A percentile compares a stretch with the other conserved stretches of the same genome.
Conservation (phyloP, 2,797 vertebrate genomes). For the Tiaroga cobitis region DNA sequence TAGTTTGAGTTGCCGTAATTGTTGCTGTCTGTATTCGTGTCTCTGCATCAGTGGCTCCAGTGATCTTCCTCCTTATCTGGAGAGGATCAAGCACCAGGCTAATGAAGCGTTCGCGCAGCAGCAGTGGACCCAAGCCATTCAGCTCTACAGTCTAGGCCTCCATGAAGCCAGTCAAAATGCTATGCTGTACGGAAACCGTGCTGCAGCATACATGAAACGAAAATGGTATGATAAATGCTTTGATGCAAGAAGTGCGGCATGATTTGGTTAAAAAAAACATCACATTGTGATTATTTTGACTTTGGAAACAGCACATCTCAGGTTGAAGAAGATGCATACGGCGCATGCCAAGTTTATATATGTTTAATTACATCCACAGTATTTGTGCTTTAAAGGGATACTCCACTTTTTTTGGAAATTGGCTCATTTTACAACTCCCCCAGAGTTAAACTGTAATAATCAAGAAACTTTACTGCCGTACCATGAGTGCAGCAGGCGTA, state of each 20-base stretch:
- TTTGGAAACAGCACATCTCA: background rate
- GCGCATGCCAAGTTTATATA: background rate
- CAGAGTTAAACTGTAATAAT: too few species aligned
- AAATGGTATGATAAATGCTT: conserved; percentile 84
- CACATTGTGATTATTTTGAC: background rate
- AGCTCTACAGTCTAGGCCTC: conserved; percentile 94
- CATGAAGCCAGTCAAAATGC: conserved; percentile 88
- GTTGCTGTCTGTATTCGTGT: background rate
- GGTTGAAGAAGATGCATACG: background rate
- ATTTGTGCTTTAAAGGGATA: background rate
- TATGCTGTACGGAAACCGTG: conserved; percentile 98
- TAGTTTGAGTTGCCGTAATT: background rate
- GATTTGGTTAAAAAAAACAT: background rate
- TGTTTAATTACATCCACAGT: background rate
- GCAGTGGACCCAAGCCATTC: conserved; percentile 98
- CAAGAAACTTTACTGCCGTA: too few species aligned
- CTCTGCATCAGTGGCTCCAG: conserved; percentile 73
- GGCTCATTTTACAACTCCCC: too few species aligned
- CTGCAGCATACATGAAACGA: conserved; percentile 98
- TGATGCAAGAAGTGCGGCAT: background rate
- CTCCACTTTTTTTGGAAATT: too few species aligned
- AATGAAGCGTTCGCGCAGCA: conserved; percentile 97
- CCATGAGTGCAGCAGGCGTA: too few species aligned
- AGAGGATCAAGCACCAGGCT: conserved; percentile 94
- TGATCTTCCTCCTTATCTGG: conserved; percentile 91